phyloP scores from a whole-genome alignment of 2,888 invertebrate species.

The Raillietiella orientalis region DNA sequence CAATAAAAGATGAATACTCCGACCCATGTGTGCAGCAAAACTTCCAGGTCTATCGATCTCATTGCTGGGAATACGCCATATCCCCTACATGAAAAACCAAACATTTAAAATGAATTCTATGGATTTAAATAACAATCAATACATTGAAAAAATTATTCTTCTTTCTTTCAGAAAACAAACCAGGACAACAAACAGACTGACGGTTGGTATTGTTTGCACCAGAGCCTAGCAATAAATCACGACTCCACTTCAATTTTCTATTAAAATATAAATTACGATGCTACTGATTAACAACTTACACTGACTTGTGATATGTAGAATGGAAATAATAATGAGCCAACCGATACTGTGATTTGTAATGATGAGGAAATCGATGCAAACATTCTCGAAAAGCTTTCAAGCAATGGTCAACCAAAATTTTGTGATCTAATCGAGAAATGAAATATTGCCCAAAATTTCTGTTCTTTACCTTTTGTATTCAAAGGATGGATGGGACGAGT shows the following conservation, averaged over 20 bases:
- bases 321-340: conserved; percentile 50
- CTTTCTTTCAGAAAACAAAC: conserved; percentile 55
- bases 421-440: too few species aligned
- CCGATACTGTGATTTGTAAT: conserved; percentile 71
- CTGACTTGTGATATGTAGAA: conserved; percentile 15
- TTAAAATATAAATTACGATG: too few species aligned
- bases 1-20: conserved; percentile 44
- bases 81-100: conserved; percentile 21
- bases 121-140: conserved; percentile 11
- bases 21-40: conserved; percentile 63
- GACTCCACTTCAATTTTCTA: conserved; percentile 11
- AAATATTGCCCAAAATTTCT: too few species aligned
- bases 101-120: conserved; percentile 1
- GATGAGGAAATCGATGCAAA: conserved; percentile 48
- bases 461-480: too few species aligned
- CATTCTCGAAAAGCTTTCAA: conserved; percentile 51
- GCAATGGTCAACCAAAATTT: conserved; percentile 26
- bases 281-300: too few species aligned
- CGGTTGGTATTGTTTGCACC: conserved; percentile 8
- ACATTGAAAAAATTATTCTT: conserved; percentile 62
- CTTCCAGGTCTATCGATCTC: conserved; percentile 78
- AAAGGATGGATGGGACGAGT: too few species aligned
- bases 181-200: conserved; percentile 15
- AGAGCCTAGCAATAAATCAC: conserved; percentile 14
- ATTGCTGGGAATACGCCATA: conserved; percentile 62